Base-by-base conservation (phyloP, 2,888 invertebrate species). In the Nasonia oneida region DNA sequence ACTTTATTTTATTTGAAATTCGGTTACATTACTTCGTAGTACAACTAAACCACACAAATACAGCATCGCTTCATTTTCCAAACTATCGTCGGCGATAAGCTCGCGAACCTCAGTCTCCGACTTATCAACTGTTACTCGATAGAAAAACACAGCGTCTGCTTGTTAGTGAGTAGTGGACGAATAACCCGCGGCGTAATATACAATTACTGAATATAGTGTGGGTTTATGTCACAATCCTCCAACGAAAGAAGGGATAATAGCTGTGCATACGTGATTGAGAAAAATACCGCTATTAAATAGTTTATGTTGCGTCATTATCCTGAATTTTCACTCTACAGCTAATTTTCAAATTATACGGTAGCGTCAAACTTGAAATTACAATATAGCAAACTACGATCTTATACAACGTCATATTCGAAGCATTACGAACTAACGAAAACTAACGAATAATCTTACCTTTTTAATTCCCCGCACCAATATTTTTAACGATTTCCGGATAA, bases 41-140 rank as follows among this genome's bases (percentile, higher is more conserved):
- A 18, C 15, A 39, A 33, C 8, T n/a, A n/a, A n/a, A 42, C 12
- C 3, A 39, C 15, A 33, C 39, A 37, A 61, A 61, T n/a, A 18
- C 8, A 15, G 1, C 23, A 53, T 53, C 37, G 39, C 23, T n/a
- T 61, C 3, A 61, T 2, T 37, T 29, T 39, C 10, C 39, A 61
- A 77, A 77, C 77, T 77, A 61, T 61, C 39, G 61, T 18, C 29
- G n/a, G n/a, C 61, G 77, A 61, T 77, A 77, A 77, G 42, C 73
- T 73, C n/a, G n/a, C 12, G 39, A 64, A 2, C 23, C 73, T n/a
- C n/a, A 73, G 73, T 39, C 73, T 42, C 23, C 12, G 39, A 23
- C n/a, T 73, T 73, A 73, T 73, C 73, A 23, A 73, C 73, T 14
- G 42, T 15, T 47, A 73, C 12, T 42, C 42, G n/a, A 42, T 12